These are phyloP conservation scores for Acanthacorydalis orientalis DNA, from an alignment of 2,888 invertebrate species.

Conservation along the genomic window DNA sequence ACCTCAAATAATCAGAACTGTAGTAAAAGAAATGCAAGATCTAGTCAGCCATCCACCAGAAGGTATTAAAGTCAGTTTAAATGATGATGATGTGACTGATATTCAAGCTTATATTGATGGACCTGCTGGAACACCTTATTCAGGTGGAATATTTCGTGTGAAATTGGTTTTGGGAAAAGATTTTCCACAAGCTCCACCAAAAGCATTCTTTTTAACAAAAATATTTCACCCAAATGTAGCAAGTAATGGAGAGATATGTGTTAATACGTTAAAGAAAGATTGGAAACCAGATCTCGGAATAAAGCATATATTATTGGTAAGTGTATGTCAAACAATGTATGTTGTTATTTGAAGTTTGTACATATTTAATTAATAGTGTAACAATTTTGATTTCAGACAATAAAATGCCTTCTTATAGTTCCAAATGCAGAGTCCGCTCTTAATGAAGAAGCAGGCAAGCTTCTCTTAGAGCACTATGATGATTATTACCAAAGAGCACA, in stretches of 20 bases:
- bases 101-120: constrained; percentile 86
- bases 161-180: constrained; percentile 82
- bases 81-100: constrained; percentile 87
- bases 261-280: constrained; percentile 89
- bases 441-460: constrained; percentile 91
- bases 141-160: constrained; percentile 74
- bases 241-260: constrained; percentile 87
- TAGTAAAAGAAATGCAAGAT: constrained; percentile 76
- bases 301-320: constrained; percentile 77
- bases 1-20: constrained; percentile 77
- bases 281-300: constrained; percentile 94
- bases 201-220: constrained; percentile 84
- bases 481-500: constrained; percentile 78
- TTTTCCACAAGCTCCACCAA: constrained; percentile 83
- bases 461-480: constrained; percentile 82
- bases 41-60: constrained; percentile 71
- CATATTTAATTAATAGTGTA: background rate
- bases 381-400: constrained; percentile 39
- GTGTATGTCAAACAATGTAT: constrained; percentile 10
- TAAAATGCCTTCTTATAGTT: constrained; percentile 89
- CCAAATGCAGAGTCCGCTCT: constrained; percentile 95
- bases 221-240: constrained; percentile 97
- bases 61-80: constrained; percentile 76
- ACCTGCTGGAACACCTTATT: constrained; percentile 70
- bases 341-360: background rate